Conservation (phyloP, 2,888 invertebrate species). For the Conistra vaccinii region DNA sequence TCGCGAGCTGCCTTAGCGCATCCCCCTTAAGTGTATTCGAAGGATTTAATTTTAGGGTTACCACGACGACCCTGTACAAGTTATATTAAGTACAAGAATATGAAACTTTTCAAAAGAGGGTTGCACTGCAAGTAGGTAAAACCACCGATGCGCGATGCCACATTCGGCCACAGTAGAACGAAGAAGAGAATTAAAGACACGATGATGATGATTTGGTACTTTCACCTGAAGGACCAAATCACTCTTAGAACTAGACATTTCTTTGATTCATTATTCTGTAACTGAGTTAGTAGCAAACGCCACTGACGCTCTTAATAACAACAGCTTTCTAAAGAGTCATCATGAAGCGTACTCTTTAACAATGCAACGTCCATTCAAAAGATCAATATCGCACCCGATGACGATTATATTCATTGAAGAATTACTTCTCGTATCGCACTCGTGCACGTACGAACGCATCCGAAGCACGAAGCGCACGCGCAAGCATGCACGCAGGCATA, state of each 20-base stretch:
- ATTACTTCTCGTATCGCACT: constrained; percentile 25
- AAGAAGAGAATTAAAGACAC: too few relatives aligned
- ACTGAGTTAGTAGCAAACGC: neutral
- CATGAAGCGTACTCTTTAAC: neutral
- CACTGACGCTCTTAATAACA: neutral
- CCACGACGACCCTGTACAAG: too few relatives aligned
- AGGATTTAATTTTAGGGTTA: neutral
- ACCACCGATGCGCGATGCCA: too few relatives aligned
- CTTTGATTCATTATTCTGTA: too few relatives aligned
- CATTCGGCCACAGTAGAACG: too few relatives aligned
- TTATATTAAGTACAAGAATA: too few relatives aligned
- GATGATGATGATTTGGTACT: too few relatives aligned
- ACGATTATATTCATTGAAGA: constrained; percentile 25
- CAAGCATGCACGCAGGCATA: constrained; percentile 24
- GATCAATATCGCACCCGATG: constrained; percentile 23
- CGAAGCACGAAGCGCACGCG: constrained; percentile 22
- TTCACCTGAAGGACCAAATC: too few relatives aligned
- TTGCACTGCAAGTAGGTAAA: too few relatives aligned
- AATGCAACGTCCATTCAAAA: constrained; percentile 8
- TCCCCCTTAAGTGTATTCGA: neutral
- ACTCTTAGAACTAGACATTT: too few relatives aligned
- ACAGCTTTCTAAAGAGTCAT: neutral
- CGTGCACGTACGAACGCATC: constrained; percentile 32
- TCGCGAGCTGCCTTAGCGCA: too few relatives aligned
- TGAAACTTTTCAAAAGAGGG: too few relatives aligned